phyloP scores from a whole-genome alignment of 2,113 vertebrate genomes.

The Phasianus colchicus region DNA sequence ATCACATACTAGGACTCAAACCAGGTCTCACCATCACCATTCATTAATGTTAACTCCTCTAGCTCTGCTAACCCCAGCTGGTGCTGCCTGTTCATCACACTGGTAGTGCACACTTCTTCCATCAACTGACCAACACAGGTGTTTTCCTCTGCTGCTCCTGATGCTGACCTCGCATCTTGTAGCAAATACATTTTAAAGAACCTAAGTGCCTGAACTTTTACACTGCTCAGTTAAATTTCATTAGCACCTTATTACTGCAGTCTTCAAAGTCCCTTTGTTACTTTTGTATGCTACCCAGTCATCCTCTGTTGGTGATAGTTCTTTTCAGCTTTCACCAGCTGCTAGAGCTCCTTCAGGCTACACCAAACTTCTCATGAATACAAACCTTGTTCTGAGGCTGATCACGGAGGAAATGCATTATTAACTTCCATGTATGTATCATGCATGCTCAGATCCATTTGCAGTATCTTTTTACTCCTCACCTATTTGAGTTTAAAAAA shows the following conservation, averaged over 20 bases:
- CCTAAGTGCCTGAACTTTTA: not conserved
- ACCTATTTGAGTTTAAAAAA: not conserved
- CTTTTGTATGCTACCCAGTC: not conserved
- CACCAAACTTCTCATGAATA: not conserved
- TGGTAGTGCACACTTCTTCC: not conserved
- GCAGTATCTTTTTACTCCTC: not conserved
- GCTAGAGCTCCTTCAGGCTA: not conserved
- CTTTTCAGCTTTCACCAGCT: not conserved
- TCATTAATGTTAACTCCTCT: not conserved
- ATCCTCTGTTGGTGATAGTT: not conserved
- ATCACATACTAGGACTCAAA: not conserved
- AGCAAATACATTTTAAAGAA: not conserved
- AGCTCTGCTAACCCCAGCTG: not conserved
- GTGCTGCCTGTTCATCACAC: not conserved
- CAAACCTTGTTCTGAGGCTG: not conserved
- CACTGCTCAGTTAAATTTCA: not conserved
- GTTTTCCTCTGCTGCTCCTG: not conserved
- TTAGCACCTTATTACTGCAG: not conserved
- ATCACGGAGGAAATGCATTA: not conserved
- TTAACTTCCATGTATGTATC: not conserved
- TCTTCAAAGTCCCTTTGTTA: not conserved
- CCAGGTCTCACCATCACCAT: not conserved
- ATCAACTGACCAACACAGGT: not conserved
- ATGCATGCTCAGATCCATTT: not conserved
- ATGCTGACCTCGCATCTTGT: not conserved